Evolutionary conservation across 2,113 vertebrate species (phyloP).

Genomic region (Prinia subflava): DNA sequence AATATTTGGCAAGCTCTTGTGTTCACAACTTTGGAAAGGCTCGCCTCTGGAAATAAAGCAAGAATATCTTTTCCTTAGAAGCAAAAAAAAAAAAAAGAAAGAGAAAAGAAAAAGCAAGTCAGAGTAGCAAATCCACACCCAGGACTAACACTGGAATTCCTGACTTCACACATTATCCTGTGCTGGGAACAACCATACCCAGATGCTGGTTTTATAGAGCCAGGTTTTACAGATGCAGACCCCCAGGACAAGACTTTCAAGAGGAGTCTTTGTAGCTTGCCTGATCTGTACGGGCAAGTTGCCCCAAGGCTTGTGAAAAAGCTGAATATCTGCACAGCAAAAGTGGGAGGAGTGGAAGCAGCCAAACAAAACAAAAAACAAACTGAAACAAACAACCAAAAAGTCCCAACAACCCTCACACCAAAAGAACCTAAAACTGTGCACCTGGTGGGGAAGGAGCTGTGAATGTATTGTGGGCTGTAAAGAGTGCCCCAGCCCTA

Average conservation of each 20-base stretch:
- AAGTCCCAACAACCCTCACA: not conserved
- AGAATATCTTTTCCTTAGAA: slow-evolving; percentile 43
- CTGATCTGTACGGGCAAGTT: not conserved
- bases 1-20: slow-evolving; percentile 74
- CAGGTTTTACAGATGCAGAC: slow-evolving; percentile 42
- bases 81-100: not conserved
- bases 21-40: slow-evolving; percentile 67
- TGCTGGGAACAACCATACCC: not conserved
- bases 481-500: not conserved
- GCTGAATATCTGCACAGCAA: not conserved
- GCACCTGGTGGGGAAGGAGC: not conserved
- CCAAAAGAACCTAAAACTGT: not conserved
- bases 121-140: not conserved
- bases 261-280: not conserved
- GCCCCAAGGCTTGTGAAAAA: not conserved
- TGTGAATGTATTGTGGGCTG: not conserved
- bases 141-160: slow-evolving; percentile 8
- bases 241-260: slow-evolving; percentile 30
- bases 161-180: not conserved
- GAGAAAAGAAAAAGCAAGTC: not conserved
- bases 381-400: not conserved
- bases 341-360: not conserved
- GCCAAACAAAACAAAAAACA: not conserved
- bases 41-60: slow-evolving; percentile 66
- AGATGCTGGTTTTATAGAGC: not conserved